Evolutionary conservation across 2,113 vertebrate genomes (phyloP).

Genomic region (Rattus rattus): DNA sequence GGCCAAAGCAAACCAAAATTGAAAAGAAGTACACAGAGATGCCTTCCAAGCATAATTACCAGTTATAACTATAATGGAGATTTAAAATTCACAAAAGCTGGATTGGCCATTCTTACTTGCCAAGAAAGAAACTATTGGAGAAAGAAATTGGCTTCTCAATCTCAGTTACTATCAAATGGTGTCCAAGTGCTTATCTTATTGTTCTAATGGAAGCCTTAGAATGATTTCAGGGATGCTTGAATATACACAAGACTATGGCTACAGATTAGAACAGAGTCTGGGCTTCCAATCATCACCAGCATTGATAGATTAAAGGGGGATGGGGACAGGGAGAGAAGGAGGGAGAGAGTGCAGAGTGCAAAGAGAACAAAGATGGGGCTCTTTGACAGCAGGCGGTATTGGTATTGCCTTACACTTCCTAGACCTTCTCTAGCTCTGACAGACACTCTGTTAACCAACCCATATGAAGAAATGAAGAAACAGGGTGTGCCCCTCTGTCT

Average conservation of each 20-base stretch:
- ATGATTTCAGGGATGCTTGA: slow-evolving; percentile 80
- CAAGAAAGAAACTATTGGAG: slow-evolving; percentile 80
- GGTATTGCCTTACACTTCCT: slow-evolving; percentile 55
- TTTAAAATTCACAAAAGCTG: slow-evolving; percentile 73
- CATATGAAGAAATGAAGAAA: slow-evolving; percentile 70
- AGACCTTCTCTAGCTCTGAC: slow-evolving; percentile 57
- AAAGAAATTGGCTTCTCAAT: slow-evolving; percentile 81
- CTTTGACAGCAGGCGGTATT: slow-evolving; percentile 67
- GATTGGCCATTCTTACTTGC: slow-evolving; percentile 77
- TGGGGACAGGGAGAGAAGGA: no score
- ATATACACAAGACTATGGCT: slow-evolving; percentile 68
- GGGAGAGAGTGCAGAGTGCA: not conserved
- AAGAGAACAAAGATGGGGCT: slow-evolving; percentile 8
- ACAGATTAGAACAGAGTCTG: slow-evolving; percentile 71
- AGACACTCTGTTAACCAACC: slow-evolving; percentile 31
- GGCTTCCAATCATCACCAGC: slow-evolving; percentile 57
- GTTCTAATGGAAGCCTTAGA: slow-evolving; percentile 72
- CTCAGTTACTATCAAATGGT: slow-evolving; percentile 73
- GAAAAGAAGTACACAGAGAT: slow-evolving; percentile 31
- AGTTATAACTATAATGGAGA: slow-evolving; percentile 72
- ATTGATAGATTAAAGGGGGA: not conserved
- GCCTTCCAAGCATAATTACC: slow-evolving; percentile 55
- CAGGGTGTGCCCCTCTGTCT: slow-evolving; percentile 65
- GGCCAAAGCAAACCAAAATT: not conserved
- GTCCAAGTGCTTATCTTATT: slow-evolving; percentile 81